Evolutionary conservation across 2,113 vertebrate genomes (phyloP).

Genomic region (Vireo altiloquus): DNA sequence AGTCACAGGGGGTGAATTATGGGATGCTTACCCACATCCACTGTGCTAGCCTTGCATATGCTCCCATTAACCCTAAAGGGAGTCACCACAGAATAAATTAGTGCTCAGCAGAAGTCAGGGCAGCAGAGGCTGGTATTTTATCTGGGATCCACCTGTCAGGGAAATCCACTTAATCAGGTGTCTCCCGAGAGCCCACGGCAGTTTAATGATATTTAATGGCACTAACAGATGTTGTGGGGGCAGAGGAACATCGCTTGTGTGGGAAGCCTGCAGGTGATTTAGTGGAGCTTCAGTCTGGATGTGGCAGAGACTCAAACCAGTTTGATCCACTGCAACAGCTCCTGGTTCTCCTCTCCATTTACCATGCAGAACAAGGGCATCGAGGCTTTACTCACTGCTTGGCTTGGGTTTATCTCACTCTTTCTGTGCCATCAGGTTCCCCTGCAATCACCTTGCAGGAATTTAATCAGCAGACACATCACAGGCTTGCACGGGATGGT

Average conservation of each 20-base stretch:
- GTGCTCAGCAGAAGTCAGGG: neutral
- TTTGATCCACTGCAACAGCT: neutral
- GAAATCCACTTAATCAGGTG: conserved; percentile 23
- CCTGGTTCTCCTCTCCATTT: neutral
- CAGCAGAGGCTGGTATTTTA: neutral
- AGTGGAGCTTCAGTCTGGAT: neutral
- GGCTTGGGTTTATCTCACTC: neutral
- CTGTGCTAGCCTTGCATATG: neutral
- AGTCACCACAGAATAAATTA: neutral
- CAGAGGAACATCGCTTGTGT: neutral
- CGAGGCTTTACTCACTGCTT: neutral
- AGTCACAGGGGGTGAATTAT: neutral
- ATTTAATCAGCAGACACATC: neutral
- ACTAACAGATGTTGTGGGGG: conserved; percentile 34
- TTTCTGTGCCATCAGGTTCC: neutral
- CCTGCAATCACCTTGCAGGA: neutral
- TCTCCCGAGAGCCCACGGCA: neutral
- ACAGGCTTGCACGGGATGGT: neutral
- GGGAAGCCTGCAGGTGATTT: conserved; percentile 1
- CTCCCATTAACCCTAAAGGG: neutral
- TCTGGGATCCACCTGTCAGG: neutral
- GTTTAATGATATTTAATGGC: conserved; percentile 25
- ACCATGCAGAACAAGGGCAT: neutral
- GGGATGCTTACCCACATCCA: neutral
- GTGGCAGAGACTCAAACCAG: neutral